These are phyloP conservation scores for Ormyrus labotus DNA, from an alignment of 2,888 invertebrate species.

Conservation along the genomic window DNA sequence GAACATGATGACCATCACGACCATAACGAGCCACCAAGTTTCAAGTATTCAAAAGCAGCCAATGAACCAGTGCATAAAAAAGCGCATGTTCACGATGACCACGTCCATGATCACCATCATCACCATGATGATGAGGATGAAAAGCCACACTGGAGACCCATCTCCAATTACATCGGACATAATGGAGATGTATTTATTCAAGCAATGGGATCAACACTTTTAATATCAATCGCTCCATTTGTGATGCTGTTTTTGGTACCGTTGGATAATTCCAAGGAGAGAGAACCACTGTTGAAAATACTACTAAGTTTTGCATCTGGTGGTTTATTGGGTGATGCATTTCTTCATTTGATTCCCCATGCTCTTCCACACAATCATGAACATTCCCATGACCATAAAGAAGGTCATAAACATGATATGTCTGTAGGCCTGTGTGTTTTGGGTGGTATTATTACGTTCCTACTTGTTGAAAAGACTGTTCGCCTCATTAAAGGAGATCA, in stretches of 20 bases:
- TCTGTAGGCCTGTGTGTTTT: conserved; percentile 96
- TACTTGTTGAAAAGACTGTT: conserved; percentile 95
- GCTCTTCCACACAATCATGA: conserved; percentile 81
- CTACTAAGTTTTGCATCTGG: conserved; percentile 95
- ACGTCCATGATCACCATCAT: conserved; percentile 61
- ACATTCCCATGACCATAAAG: conserved; percentile 78
- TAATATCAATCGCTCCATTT: conserved; percentile 97
- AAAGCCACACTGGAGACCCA: conserved; percentile 46
- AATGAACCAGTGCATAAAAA: conserved; percentile 75
- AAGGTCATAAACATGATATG: conserved; percentile 85
- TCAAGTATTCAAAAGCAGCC: conserved; percentile 89
- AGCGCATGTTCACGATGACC: conserved; percentile 72
- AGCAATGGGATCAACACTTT: conserved; percentile 91
- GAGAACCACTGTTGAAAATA: conserved; percentile 91
- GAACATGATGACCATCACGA: conserved; percentile 72
- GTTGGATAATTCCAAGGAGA: conserved; percentile 89
- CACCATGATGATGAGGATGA: conserved; percentile 70
- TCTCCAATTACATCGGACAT: conserved; percentile 52
- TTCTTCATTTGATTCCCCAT: conserved; percentile 98
- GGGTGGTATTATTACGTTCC: conserved; percentile 93
- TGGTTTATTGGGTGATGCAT: conserved; percentile 97
- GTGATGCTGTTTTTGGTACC: conserved; percentile 95
- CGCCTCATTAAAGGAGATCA: conserved; percentile 91
- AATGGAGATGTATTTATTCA: conserved; percentile 76
- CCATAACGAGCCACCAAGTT: conserved; percentile 82